Conservation (phyloP, 2,797 vertebrate genomes). For the Okamejei kenojei region DNA sequence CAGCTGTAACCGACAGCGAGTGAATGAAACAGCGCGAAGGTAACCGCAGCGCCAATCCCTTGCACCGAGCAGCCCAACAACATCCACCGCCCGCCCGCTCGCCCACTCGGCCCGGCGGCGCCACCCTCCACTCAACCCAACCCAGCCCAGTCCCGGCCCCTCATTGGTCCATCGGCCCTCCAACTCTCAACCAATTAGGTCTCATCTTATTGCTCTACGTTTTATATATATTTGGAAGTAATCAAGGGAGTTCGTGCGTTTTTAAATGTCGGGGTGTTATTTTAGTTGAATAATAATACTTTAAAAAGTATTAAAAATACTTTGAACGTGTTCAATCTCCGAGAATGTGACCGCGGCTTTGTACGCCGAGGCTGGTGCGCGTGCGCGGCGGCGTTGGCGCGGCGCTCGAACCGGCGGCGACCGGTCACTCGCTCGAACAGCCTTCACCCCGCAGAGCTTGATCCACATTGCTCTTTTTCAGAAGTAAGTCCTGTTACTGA, state of each 20-base stretch:
- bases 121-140: background rate
- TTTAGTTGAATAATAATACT: background rate
- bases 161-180: background rate
- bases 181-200: background rate
- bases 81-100: accelerated
- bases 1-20: background rate
- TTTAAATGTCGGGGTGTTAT: background rate
- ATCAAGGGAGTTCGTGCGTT: background rate
- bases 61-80: background rate
- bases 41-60: background rate
- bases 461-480: too few relatives aligned
- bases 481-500: background rate
- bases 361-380: background rate
- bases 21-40: too few relatives aligned
- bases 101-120: too few relatives aligned
- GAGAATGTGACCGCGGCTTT: background rate
- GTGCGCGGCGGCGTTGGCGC: background rate
- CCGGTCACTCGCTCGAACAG: too few relatives aligned
- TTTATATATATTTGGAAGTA: background rate
- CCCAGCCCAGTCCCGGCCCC: too few relatives aligned
- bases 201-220: background rate
- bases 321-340: background rate
- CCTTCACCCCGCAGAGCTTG: too few relatives aligned
- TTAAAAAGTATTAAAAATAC: slow-evolving; percentile 9
- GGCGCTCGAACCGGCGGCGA: accelerated